phyloP scores from a whole-genome alignment of 2,797 vertebrate species.

The Scolopax bukidnonensis region DNA sequence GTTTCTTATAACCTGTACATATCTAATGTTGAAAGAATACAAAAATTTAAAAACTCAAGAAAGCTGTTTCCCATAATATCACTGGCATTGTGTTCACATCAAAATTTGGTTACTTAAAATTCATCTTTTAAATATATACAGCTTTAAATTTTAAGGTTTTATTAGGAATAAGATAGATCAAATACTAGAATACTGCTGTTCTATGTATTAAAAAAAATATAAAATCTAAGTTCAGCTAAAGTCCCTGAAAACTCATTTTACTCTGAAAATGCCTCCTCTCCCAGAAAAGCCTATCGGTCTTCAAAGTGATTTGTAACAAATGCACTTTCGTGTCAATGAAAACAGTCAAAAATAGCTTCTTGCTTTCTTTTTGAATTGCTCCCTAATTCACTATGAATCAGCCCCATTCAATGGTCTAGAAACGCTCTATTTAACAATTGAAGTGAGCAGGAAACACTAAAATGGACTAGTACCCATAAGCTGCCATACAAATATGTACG shows the following conservation, averaged over 20 bases:
- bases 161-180: background rate
- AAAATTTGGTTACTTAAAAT: background rate
- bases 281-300: background rate
- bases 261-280: background rate
- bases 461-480: background rate
- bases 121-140: background rate
- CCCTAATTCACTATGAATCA: conserved; percentile 32
- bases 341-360: background rate
- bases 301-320: background rate
- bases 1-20: background rate
- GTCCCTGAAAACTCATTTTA: background rate
- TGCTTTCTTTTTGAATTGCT: conserved; percentile 28
- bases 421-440: background rate
- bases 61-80: background rate
- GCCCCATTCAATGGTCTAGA: background rate
- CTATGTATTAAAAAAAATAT: background rate
- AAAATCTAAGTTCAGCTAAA: background rate
- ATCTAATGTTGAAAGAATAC: background rate
- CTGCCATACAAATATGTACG: background rate
- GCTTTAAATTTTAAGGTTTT: background rate
- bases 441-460: background rate
- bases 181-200: background rate
- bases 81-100: background rate
- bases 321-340: background rate
- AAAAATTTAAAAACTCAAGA: background rate